Evolutionary conservation across 2,113 vertebrate genomes (phyloP).

Genomic region (Motacilla tschutschensis): DNA sequence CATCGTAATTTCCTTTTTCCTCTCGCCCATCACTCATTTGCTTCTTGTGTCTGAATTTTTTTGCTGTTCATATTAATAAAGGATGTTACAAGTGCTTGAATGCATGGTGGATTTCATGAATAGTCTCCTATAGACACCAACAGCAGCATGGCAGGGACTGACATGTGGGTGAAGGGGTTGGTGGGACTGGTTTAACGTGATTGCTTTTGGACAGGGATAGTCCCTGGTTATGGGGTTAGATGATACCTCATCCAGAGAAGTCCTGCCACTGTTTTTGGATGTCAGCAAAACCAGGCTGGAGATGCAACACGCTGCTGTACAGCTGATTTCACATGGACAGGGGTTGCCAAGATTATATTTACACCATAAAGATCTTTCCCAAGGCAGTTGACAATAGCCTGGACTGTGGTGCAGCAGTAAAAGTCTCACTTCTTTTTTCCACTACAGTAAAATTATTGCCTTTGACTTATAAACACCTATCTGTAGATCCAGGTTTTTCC

Average conservation of each 20-base stretch:
- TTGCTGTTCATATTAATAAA: neutral
- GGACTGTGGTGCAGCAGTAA: neutral
- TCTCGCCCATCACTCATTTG: neutral
- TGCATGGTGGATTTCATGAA: neutral
- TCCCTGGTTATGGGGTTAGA: neutral
- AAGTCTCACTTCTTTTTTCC: neutral
- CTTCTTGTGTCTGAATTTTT: slow-evolving; percentile 12
- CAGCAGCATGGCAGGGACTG: accelerated
- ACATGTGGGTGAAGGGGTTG: neutral
- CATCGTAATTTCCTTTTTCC: slow-evolving; percentile 17
- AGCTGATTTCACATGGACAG: neutral
- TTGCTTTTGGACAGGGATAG: neutral
- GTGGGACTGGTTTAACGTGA: neutral
- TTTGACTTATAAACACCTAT: neutral
- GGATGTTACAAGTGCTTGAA: neutral
- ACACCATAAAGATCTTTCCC: neutral
- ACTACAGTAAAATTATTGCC: neutral
- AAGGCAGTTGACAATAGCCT: neutral
- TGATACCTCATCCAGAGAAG: neutral
- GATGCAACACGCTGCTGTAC: accelerated
- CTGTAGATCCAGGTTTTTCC: neutral
- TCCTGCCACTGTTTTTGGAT: neutral
- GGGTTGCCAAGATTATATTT: neutral
- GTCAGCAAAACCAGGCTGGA: neutral
- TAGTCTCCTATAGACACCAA: neutral